phyloP scores from a whole-genome alignment of 2,113 vertebrate genomes.

The Otolemur garnettii region DNA sequence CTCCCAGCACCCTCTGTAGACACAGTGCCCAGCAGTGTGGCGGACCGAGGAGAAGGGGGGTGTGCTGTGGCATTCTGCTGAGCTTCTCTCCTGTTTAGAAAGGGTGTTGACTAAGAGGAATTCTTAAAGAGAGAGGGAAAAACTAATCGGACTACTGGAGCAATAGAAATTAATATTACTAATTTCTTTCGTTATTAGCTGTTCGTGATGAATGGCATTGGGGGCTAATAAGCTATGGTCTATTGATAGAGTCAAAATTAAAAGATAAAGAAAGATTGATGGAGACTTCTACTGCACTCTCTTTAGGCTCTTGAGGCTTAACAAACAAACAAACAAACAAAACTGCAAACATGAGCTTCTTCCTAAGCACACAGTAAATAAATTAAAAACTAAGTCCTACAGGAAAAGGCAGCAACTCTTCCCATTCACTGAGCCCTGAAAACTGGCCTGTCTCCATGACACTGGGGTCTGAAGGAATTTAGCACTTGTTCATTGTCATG shows the following conservation, averaged over 20 bases:
- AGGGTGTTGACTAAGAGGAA: neutral
- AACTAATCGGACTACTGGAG: neutral
- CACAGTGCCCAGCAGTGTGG: fast-evolving
- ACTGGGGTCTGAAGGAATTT: conserved; percentile 33
- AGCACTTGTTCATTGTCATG: conserved; percentile 58
- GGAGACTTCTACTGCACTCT: conserved; percentile 37
- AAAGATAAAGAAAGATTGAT: conserved; percentile 39
- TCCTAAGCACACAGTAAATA: conserved; percentile 53
- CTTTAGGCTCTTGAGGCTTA: neutral
- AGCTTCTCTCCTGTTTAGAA: neutral
- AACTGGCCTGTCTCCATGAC: neutral
- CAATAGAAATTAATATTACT: neutral
- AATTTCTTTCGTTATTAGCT: neutral
- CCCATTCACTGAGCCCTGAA: neutral
- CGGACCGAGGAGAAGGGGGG: fast-evolving
- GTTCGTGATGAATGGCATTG: conserved; percentile 1
- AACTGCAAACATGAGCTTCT: conserved; percentile 58
- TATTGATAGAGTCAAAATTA: conserved; percentile 14
- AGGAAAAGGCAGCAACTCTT: neutral
- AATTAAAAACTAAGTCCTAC: conserved; percentile 59
- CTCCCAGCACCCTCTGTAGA: neutral
- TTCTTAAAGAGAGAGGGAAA: neutral
- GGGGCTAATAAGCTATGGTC: neutral
- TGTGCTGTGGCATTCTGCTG: neutral
- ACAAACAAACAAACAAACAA: neutral